Evolutionary conservation across 2,797 vertebrate species (phyloP), one percentile per base, ranked within the genome.

Genomic region (Hypotaenidia okinawae): DNA sequence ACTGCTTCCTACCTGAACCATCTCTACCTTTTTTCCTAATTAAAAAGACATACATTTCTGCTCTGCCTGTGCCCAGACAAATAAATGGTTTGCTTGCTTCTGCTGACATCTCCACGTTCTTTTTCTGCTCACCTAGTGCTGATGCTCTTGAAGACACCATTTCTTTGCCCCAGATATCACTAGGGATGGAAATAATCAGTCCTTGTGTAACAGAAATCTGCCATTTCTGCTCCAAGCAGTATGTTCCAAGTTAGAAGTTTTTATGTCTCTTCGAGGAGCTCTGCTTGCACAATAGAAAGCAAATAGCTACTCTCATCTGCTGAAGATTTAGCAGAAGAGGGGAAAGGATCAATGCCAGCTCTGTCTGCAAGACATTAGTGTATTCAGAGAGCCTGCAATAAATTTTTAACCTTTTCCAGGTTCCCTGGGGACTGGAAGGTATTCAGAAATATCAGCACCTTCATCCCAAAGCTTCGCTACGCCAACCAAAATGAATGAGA

Each of bases 321-420:
- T 30, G 90, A 80, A 91, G 91, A 91, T 86, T 93, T 79, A 84
- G 54, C 9, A 0, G 76, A 69, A 86, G 66, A 84, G 28, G 18
- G 51, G 62, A 81, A 90, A 89, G 70, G 90, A 93, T 92, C 94
- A 90, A 87, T 94, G 80, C 84, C 88, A 93, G 39, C 57, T 87
- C 84, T 90, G 52, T 80, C 70, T 94, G 80, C 45, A 86, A 78
- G 73, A 64, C 76, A 84, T 95, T 73, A 95, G 87, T 86, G 84
- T n/a, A 83, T 81, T 93, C 13, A 10, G 75, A 93, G 52, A 55
- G 84, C 54, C 67, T 81, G 81, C 95, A 92, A 94, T 96, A 92
- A 88, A 75, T 73, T 84, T 94, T 89, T 94, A 96, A 95, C 92
- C 84, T 97, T 97, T 96, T 84, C 82, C 89, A 94, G 58, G 23